Percentiles rank a stretch among this genome's conserved stretches.
Evolutionary conservation across 1,140 invertebrate genomes (phyloP).

Genomic region (Ceratosolen fusciceps): DNA sequence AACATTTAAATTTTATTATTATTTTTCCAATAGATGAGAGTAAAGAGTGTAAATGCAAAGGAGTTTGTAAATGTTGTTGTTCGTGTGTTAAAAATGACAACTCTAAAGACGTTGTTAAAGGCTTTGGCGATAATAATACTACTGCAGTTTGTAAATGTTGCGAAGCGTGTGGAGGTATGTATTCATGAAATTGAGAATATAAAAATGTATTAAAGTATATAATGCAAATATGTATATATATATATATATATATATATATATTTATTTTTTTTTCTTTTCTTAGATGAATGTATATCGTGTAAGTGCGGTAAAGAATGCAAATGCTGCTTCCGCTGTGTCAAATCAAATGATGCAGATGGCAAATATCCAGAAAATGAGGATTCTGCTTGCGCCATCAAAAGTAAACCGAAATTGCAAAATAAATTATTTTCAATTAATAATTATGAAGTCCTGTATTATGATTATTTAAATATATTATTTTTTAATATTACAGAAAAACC

Average conservation of each 20-base stretch:
- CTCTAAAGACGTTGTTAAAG: not conserved
- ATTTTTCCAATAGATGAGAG: slow-evolving; percentile 5
- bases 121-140: not conserved
- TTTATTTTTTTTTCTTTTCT: not conserved
- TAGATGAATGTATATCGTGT: slow-evolving; percentile 18
- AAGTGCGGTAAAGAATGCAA: slow-evolving; percentile 20
- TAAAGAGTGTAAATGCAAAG: slow-evolving; percentile 22
- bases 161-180: slow-evolving; percentile 27
- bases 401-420: no score
- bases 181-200: not conserved
- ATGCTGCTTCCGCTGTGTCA: not conserved
- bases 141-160: slow-evolving; percentile 25
- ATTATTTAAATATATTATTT: not conserved
- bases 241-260: no score
- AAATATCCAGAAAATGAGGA: no score
- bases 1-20: not conserved
- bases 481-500: slow-evolving; percentile 25
- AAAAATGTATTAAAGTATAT: not conserved
- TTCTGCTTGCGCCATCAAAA: no score
- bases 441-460: not conserved
- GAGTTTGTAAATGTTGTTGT: slow-evolving; percentile 21
- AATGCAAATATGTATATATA: no score
- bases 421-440: not conserved
- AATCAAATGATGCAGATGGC: no score
- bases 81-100: not conserved